phyloP scores from a whole-genome alignment of 2,113 vertebrate genomes.

The Rhinichthys klamathensis region DNA sequence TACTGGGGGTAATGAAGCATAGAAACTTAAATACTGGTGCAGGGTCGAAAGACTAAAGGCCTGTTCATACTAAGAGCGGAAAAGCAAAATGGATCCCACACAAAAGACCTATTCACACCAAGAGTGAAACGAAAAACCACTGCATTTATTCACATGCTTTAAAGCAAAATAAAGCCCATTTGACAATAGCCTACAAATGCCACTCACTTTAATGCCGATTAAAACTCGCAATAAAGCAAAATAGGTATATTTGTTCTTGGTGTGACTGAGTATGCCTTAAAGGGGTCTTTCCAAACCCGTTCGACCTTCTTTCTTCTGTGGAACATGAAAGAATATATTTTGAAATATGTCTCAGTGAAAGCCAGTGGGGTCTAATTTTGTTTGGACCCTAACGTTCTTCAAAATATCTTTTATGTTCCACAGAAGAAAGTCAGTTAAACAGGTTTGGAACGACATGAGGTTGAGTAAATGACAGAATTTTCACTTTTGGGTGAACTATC shows the following conservation, averaged over 20 bases:
- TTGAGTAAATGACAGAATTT: not conserved
- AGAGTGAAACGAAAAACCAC: not conserved
- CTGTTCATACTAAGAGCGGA: not conserved
- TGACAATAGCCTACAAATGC: not conserved
- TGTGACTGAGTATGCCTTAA: not conserved
- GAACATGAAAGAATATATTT: not conserved
- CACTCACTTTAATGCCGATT: not conserved
- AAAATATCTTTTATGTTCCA: not conserved
- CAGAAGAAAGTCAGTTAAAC: not conserved
- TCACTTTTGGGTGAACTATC: not conserved
- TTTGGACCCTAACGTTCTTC: not conserved
- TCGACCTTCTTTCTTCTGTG: not conserved
- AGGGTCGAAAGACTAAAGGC: slow-evolving; percentile 28
- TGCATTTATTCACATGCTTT: not conserved
- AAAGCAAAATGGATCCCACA: not conserved
- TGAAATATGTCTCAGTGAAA: not conserved
- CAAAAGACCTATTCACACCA: not conserved
- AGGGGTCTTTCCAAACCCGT: no score
- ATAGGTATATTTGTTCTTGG: not conserved
- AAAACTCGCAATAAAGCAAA: not conserved
- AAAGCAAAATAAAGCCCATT: not conserved
- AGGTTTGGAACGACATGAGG: not conserved
- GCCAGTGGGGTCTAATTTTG: not conserved
- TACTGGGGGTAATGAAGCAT: slow-evolving; percentile 47
- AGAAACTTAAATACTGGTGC: slow-evolving; percentile 40